Base-by-base conservation (phyloP, 2,797 vertebrate species). In the Melanotaenia parkinsoni region DNA sequence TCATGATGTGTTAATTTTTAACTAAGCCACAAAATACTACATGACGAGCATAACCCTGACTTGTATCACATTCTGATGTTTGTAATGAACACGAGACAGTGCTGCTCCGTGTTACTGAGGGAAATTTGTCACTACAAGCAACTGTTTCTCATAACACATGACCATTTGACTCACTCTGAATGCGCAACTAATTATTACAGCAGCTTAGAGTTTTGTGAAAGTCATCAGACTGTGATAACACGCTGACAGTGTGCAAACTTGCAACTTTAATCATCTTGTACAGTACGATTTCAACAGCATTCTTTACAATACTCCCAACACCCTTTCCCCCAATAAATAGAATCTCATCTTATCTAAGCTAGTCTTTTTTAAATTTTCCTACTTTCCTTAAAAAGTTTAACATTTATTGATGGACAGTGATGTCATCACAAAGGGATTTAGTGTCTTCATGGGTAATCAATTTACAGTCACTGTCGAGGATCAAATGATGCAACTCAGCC, bases 211-310 rank as follows among this genome's bases (percentile, higher is more conserved):
- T 37, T 57, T 32, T 16, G 33, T 8, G 16, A 35, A 72, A 85
- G 40, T 77, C 57, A 82, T 47, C 16, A 85, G 26, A 75, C 50
- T 2, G 24, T 35, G 60, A 45, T 20, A 74, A 45, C 71, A 76
- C 66, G 57, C 16, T 58, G 77, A 89, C 84, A 80, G 80, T 93
- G 91, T 93, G 92, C 92, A 93, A 93, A 93, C 77, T 76, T 93
- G 91, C 91, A 92, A 89, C 90, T 93, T 93, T 92, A 93, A 91
- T 93, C 74, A 91, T 86, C 87, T 91, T 79, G 73, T 93, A 92
- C 91, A 93, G 92, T 90, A 92, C 90, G 70, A 85, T 87, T 91
- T 91, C 74, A 88, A 91, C 84, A 90, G 89, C 87, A 88, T 88
- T 86, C 88, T 90, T 89, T 87, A 91, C 88, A 91, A 84, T 83